Base-by-base conservation (phyloP, 2,113 vertebrate genomes). In the Paralichthys olivaceus region DNA sequence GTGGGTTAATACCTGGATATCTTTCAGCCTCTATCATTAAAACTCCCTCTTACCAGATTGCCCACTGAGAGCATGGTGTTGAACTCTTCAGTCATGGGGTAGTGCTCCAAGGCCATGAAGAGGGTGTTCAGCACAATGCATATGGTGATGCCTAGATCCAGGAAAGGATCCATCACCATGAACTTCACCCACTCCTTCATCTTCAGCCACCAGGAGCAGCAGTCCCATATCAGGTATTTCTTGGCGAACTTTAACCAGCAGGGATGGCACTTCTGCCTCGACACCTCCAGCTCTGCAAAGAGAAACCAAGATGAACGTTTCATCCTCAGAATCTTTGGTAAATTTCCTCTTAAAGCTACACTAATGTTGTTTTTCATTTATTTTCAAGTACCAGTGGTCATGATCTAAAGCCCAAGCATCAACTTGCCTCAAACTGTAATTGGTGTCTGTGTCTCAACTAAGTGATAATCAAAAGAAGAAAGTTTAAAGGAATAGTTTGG, bases 71-170 rank as follows among this genome's bases (percentile, higher is more conserved):
- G 95, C 97, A 99, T 97, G 26, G 95, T 93, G 85, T 97, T 97
- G 74, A 99, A 99, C 69, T 99, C 97, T 0, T 94, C 89, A 0
- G 98, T 98, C 98, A 99, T 99, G 88, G 98, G 97, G 77, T 99
- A 97, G 67, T 99, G 98, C 73, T 99, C 98, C 91, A 99, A 62
- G 0, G 98, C 97, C 98, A 99, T 99, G 94, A 99, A 99, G 49
- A 99, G 95, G 0, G 98, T 99, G 95, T 99, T 99, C 70, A 99
- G 94, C 64, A 99, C 97, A 45, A 99, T 99, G 92, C 98, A 99
- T 64, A 97, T 95, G 62, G 98, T 99, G 93, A 99, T 99, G 25
- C 96, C 93, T 64, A 99, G 95, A 89, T 99, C 98, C 0, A 98
- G 93, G 32, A 99, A 99, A 0, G 98, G 98, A 84, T 99, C 98